Evolutionary conservation across 2,113 vertebrate genomes (phyloP), one percentile per base, ranked within the genome.

Genomic region (Shinisaurus crocodilurus): DNA sequence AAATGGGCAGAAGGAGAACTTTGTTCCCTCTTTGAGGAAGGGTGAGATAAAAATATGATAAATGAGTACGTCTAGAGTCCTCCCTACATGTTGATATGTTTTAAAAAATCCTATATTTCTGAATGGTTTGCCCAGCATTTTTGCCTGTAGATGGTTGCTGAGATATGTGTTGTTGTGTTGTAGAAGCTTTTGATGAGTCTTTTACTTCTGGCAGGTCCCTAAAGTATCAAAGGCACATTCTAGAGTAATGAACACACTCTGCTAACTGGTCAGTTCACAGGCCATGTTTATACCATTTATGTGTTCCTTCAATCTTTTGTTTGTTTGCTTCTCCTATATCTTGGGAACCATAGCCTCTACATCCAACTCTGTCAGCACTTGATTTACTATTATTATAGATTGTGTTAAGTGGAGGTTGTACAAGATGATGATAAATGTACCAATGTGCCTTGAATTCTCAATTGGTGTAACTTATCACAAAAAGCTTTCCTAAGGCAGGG

Each of bases 381-480:
- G 93, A 95, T 94, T 94, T 85, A 91, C 87, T 90, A 20, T 91
- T 93, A 89, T 67, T 80, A 93, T 54, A 72, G 16, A 95, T 77
- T 50, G 54, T 92, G 89, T 95, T 85, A 89, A 96, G 88, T 48
- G 76, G 63, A 89, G 23, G n/a, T 94, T 94, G 86, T 86, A 91
- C 1, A 69, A 89, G 45, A 95, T 93, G 82, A 91, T 94, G 87
- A 95, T 93, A 96, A 95, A 93, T 80, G 86, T 5, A 89, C 43
- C 84, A 13, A 16, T 50, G 0, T 67, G 74, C 87, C 93, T 82
- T 3, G 1, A 92, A 95, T 95, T 94, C 84, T 69, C 70, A 92
- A 34, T n/a, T 50, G 27, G 95, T 65, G 57, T 72, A 89, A 94
- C 85, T 45, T 70, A 82, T 60, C 27, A 18, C 60, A 63, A 60